phyloP scores from a whole-genome alignment of 2,797 vertebrate species.

The Anguilla megastoma region DNA sequence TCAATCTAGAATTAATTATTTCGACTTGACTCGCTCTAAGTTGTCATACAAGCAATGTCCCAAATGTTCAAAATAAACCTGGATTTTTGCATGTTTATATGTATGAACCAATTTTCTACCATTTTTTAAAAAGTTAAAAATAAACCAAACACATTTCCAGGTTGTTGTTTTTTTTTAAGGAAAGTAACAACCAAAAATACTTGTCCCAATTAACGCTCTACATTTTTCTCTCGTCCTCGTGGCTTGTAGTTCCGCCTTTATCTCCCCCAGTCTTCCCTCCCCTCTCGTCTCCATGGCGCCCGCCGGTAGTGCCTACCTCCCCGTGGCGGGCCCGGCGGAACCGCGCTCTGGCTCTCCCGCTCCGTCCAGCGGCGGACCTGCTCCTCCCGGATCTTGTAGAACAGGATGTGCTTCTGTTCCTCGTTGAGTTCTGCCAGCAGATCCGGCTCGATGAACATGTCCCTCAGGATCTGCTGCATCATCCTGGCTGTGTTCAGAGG shows the following conservation, averaged over 20 bases:
- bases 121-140: constrained; percentile 13
- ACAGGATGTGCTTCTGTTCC: constrained; percentile 58
- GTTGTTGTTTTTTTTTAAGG: constrained; percentile 2
- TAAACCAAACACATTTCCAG: constrained; percentile 11
- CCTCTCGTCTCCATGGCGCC: background rate
- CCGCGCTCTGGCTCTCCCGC: constrained; percentile 31
- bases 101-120: constrained; percentile 2
- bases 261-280: no score
- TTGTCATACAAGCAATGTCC: background rate
- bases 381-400: constrained; percentile 59
- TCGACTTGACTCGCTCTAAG: background rate
- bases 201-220: background rate
- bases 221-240: background rate
- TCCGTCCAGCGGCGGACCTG: constrained; percentile 60
- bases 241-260: background rate
- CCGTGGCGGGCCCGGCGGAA: background rate
- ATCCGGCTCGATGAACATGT: constrained; percentile 61
- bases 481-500: constrained; percentile 35
- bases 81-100: constrained; percentile 3
- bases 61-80: constrained; percentile 20
- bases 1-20: background rate
- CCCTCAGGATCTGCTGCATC: constrained; percentile 61
- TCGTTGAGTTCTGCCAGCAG: constrained; percentile 56
- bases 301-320: background rate
- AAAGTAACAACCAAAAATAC: constrained; percentile 12